Percentiles rank a stretch among this genome's conserved stretches.
Conservation (phyloP, 2,113 vertebrate species). For the Nibea albiflora region DNA sequence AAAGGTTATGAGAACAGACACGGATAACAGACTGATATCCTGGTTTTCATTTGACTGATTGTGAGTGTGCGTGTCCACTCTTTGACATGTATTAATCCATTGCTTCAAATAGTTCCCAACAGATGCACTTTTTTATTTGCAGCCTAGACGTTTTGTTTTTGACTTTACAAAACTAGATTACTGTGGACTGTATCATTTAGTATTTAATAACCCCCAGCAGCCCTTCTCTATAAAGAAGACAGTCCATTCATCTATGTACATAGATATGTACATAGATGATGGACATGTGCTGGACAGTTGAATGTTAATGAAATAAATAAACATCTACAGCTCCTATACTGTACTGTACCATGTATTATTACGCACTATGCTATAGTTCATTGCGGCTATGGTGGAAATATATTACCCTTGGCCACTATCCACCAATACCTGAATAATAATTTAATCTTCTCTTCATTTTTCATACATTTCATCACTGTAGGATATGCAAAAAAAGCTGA, state of each 20-base stretch:
- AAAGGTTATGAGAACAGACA: constrained; percentile 6
- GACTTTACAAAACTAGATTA: too few species aligned
- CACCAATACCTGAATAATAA: constrained; percentile 2
- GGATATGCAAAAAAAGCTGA: neutral
- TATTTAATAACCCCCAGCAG: neutral
- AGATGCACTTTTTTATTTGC: constrained; percentile 7
- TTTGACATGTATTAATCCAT: neutral
- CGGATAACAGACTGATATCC: constrained; percentile 1
- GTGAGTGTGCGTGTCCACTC: too few species aligned
- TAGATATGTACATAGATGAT: too few species aligned
- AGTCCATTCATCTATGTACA: neutral
- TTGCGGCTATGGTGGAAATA: neutral
- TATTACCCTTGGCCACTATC: neutral
- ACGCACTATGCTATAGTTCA: neutral
- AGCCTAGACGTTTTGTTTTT: neutral
- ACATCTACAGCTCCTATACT: neutral
- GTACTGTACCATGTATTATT: neutral
- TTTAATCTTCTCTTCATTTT: neutral
- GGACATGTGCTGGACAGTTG: neutral
- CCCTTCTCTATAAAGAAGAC: neutral
- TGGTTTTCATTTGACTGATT: neutral
- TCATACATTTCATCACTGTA: neutral
- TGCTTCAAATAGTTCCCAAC: neutral
- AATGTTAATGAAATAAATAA: neutral
- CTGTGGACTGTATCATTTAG: too few species aligned